Conservation (phyloP, 2,888 invertebrate species). For the Tipula lateralis region DNA sequence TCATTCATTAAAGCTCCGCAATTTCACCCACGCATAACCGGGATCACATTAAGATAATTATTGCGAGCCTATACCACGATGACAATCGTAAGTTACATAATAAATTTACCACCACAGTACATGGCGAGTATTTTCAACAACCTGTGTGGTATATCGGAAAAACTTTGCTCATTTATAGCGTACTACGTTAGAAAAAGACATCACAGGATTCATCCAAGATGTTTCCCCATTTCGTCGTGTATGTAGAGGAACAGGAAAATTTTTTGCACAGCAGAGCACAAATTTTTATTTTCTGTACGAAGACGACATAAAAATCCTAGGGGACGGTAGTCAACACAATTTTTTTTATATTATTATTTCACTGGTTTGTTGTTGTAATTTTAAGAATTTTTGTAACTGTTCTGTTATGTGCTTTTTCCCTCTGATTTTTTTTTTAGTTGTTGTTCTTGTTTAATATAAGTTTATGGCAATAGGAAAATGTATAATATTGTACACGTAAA, state of each 20-base stretch:
- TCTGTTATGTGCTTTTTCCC: neutral
- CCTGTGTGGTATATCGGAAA: neutral
- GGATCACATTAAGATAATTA: neutral
- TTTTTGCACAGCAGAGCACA: neutral
- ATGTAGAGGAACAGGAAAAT: neutral
- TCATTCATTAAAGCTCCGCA: neutral
- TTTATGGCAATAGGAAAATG: neutral
- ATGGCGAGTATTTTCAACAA: neutral
- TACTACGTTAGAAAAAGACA: neutral
- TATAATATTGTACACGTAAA: neutral
- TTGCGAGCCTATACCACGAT: neutral
- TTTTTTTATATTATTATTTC: neutral
- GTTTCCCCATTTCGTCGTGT: neutral
- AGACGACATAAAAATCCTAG: neutral
- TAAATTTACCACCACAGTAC: neutral
- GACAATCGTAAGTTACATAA: neutral
- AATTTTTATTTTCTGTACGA: neutral
- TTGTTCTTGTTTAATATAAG: neutral
- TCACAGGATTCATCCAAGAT: neutral
- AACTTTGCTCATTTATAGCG: neutral
- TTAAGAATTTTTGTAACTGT: neutral
- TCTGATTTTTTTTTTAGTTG: neutral
- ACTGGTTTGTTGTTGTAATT: neutral
- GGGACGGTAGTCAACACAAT: conserved; percentile 19
- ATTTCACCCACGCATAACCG: neutral